Conservation (phyloP, 1,140 invertebrate species). For the Tenebrio molitor region DNA sequence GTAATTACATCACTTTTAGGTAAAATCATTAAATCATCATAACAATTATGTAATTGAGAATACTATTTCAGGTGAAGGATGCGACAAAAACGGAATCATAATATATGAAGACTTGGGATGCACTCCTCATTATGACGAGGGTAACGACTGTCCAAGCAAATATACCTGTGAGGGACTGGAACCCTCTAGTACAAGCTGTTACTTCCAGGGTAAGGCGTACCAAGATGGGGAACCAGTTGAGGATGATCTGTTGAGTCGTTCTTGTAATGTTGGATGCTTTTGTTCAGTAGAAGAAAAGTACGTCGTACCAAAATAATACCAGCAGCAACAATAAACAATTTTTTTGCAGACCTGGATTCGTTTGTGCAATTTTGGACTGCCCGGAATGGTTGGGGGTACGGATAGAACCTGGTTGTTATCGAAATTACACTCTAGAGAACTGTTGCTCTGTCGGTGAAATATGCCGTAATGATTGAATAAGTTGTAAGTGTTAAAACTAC, state of each 20-base stretch:
- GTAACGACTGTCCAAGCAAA: constrained; percentile 38
- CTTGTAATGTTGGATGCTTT: constrained; percentile 51
- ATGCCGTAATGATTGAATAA: neutral
- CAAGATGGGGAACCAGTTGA: constrained; percentile 48
- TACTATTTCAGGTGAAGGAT: constrained; percentile 12
- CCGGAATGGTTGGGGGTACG: constrained; percentile 49
- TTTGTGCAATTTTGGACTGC: constrained; percentile 52
- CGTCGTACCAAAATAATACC: constrained; percentile 33
- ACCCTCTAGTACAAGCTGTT: constrained; percentile 44
- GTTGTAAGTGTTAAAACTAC: neutral
- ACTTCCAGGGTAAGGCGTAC: constrained; percentile 46
- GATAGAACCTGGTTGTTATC: constrained; percentile 48
- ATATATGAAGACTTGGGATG: constrained; percentile 55
- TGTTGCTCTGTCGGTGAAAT: constrained; percentile 21
- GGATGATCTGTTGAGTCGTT: constrained; percentile 31
- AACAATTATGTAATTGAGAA: too few relatives aligned
- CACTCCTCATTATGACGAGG: constrained; percentile 31
- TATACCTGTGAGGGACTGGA: constrained; percentile 48
- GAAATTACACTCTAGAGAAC: constrained; percentile 52
- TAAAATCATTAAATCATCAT: too few relatives aligned
- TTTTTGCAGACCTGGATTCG: constrained; percentile 43
- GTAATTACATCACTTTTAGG: too few relatives aligned
- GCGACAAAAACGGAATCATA: constrained; percentile 43
- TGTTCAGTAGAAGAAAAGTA: constrained; percentile 42
- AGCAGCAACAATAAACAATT: neutral